Conservation (phyloP, 2,888 invertebrate species). For the Perizoma flavofasciatum region DNA sequence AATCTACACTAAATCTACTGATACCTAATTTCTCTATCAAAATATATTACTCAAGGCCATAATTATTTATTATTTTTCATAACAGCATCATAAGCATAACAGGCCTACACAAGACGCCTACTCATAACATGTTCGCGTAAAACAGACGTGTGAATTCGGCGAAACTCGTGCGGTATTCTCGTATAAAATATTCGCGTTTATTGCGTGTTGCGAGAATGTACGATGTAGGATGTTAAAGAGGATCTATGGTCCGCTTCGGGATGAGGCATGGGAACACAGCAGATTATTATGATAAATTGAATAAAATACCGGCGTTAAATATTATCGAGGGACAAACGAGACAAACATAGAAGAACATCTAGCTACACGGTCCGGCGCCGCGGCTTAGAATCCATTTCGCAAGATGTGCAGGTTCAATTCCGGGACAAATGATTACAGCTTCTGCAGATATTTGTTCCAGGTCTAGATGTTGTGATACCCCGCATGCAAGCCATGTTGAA, state of each 20-base stretch:
- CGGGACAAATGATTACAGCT: too few species aligned
- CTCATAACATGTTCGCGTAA: constrained; percentile 8
- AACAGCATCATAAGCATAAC: neutral
- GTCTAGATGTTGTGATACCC: too few species aligned
- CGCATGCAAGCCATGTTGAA: too few species aligned
- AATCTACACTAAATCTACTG: too few species aligned
- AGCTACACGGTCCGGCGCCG: too few species aligned
- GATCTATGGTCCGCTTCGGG: constrained; percentile 19
- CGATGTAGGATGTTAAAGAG: constrained; percentile 8
- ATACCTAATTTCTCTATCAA: too few species aligned
- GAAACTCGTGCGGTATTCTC: constrained; percentile 4
- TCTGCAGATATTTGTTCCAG: too few species aligned
- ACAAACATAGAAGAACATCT: too few species aligned
- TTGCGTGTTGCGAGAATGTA: constrained; percentile 21
- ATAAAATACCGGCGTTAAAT: neutral
- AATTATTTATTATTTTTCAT: neutral
- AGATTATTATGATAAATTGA: constrained; percentile 25
- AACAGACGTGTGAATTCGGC: constrained; percentile 8
- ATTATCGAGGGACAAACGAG: too few species aligned
- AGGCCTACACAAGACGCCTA: constrained; percentile 2
- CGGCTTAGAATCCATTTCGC: too few species aligned
- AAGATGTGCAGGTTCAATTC: too few species aligned
- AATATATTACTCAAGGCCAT: neutral
- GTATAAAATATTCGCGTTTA: constrained; percentile 13
- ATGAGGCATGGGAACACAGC: constrained; percentile 1